Conservation (phyloP, 2,113 vertebrate species). For the Ceuthmochares aereus region DNA sequence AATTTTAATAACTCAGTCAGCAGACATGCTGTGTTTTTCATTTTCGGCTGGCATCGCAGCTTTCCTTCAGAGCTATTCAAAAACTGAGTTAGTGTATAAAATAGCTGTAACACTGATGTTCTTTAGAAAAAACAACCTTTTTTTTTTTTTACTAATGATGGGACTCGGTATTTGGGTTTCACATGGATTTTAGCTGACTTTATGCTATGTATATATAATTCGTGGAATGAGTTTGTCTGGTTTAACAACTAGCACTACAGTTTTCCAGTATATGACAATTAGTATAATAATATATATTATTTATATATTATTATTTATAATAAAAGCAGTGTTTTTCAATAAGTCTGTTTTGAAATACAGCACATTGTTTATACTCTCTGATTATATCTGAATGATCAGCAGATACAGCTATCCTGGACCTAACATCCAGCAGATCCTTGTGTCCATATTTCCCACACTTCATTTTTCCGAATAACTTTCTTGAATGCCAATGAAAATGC, state of each 20-base stretch:
- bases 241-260: background rate
- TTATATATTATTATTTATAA: background rate
- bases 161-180: background rate
- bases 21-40: background rate
- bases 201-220: background rate
- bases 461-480: background rate
- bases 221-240: background rate
- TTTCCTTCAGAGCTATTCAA: background rate
- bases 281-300: background rate
- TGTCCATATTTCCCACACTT: background rate
- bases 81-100: background rate
- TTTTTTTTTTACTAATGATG: background rate
- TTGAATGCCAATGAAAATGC: background rate
- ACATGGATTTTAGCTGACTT: background rate
- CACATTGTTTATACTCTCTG: background rate
- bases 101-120: background rate
- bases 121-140: background rate
- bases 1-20: slow-evolving; percentile 30
- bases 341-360: background rate
- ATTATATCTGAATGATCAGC: background rate
- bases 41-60: background rate
- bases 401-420: background rate
- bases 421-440: background rate
- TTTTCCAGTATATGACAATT: background rate
- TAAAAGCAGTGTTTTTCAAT: background rate